Conservation (phyloP, 2,888 invertebrate species). For the Orthonevra nobilis region DNA sequence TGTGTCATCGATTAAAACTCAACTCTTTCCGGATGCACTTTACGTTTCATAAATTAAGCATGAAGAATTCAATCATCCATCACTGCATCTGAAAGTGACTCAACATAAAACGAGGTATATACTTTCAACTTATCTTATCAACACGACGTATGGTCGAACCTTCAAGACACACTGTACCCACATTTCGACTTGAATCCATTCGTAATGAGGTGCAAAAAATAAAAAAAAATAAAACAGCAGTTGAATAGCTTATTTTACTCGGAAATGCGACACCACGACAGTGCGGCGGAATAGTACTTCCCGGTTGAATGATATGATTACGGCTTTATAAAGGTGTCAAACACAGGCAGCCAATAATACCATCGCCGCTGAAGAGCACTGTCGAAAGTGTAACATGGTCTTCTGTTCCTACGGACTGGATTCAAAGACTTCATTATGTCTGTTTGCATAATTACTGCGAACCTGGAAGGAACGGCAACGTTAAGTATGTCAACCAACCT, state of each 20-base stretch:
- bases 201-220: not conserved
- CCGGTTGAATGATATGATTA: constrained; percentile 14
- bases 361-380: no score
- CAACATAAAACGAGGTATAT: no score
- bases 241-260: constrained; percentile 11
- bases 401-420: no score
- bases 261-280: constrained; percentile 8
- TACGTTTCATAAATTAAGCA: not conserved
- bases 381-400: no score
- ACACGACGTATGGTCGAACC: not conserved
- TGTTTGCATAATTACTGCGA: no score
- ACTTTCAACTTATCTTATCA: not conserved
- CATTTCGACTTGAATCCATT: not conserved
- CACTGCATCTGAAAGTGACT: no score
- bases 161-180: not conserved
- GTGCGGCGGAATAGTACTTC: constrained; percentile 6
- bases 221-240: not conserved
- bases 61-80: no score
- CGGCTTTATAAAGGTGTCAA: constrained; percentile 1
- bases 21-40: not conserved
- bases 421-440: no score
- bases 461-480: no score
- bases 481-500: no score
- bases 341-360: no score
- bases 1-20: not conserved